Conservation (phyloP, 2,113 vertebrate genomes). For the Spea multiplicata region DNA sequence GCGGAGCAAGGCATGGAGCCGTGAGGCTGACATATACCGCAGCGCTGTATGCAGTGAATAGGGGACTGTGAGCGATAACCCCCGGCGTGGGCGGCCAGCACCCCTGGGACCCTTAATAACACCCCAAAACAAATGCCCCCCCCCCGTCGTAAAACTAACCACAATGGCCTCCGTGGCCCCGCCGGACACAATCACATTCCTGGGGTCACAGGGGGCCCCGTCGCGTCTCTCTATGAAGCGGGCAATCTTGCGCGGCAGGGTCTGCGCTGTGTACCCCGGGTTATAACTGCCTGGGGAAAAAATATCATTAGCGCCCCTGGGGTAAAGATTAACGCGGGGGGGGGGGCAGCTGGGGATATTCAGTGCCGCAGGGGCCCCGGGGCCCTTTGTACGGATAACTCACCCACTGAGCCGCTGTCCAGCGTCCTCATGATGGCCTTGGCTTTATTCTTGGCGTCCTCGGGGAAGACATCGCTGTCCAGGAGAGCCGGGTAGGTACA, state of each 20-base stretch:
- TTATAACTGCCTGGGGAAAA: conserved; percentile 37
- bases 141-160: conserved; percentile 50
- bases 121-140: too few species aligned
- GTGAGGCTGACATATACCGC: too few species aligned
- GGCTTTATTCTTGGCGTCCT: conserved; percentile 26
- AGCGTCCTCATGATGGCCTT: background rate
- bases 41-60: too few species aligned
- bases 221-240: conserved; percentile 65
- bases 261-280: background rate
- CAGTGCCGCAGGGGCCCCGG: too few species aligned
- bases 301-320: too few species aligned
- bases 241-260: conserved; percentile 54
- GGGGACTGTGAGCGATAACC: too few species aligned
- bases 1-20: too few species aligned
- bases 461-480: conserved; percentile 6
- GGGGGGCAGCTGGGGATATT: too few species aligned
- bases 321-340: too few species aligned
- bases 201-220: conserved; percentile 54
- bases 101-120: background rate
- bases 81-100: background rate
- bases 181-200: conserved; percentile 59
- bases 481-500: conserved; percentile 42
- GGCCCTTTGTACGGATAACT: background rate
- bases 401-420: conserved; percentile 24
- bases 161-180: conserved; percentile 60